Evolutionary conservation across 35 echinoderm and acorn worm species (phyloP).

Genomic region (Ophioderma brevispina): DNA sequence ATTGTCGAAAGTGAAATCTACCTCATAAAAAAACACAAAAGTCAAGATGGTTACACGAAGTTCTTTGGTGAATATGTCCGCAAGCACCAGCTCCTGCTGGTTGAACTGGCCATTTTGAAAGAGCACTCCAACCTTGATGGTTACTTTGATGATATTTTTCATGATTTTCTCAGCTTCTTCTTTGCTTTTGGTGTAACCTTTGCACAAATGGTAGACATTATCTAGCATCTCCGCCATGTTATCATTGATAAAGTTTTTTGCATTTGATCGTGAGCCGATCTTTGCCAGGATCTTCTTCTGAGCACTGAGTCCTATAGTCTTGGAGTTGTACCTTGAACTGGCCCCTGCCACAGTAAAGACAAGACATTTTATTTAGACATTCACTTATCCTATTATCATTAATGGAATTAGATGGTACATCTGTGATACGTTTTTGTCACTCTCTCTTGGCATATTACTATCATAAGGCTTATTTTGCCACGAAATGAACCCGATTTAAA

Average conservation of each 20-base stretch:
- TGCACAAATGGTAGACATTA: conserved; percentile 72
- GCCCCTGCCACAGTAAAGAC: conserved; percentile 75
- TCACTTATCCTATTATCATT: too few relatives aligned
- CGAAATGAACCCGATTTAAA: too few relatives aligned
- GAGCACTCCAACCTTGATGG: conserved; percentile 90
- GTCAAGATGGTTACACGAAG: conserved; percentile 88
- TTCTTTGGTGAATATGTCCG: conserved; percentile 78
- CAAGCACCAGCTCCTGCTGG: conserved; percentile 75
- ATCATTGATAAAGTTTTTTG: conserved; percentile 94
- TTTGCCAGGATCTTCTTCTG: conserved; percentile 96
- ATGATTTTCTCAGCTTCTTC: conserved; percentile 94
- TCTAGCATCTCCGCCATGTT: conserved; percentile 81
- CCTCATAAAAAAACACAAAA: conserved; percentile 85
- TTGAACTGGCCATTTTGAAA: conserved; percentile 92
- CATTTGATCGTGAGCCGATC: conserved; percentile 78
- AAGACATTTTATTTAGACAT: too few relatives aligned
- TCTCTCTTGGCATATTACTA: too few relatives aligned
- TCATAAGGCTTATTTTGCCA: too few relatives aligned
- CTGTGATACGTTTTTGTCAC: too few relatives aligned
- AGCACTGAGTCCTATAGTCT: conserved; percentile 77
- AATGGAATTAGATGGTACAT: too few relatives aligned
- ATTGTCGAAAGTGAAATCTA: conserved; percentile 87
- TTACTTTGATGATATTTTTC: conserved; percentile 97
- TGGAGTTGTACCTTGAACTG: conserved; percentile 67
- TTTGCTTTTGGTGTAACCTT: conserved; percentile 89